Evolutionary conservation across 2,113 vertebrate genomes (phyloP), one percentile per base, ranked within the genome.

Genomic region (Albula goreensis): DNA sequence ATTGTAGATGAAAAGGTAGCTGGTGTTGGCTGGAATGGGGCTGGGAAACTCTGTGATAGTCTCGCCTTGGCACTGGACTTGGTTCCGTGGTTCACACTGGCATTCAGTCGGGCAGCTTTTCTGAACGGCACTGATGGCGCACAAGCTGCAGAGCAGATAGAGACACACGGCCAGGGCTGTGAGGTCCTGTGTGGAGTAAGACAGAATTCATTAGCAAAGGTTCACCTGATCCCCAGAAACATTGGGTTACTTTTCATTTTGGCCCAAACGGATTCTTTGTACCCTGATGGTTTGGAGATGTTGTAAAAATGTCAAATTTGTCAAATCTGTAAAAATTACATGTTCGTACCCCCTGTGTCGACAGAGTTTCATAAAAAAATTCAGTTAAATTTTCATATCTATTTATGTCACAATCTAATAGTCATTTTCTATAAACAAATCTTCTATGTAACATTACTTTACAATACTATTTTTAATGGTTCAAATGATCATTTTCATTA

Each of bases 101-200:
- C 95, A 96, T 56, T 86, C 82, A 31, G 84, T 12, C 0, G 94
- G 93, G 90, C 95, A 96, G 0, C 90, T 82, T 87, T 86, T 88
- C 53, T 88, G 87, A 84, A 85, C 89, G 74, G 74, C 41, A 0
- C 48, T 86, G 49, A 94, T 8, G 48, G 82, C 89, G 86, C 85
- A 91, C 9, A 94, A 83, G n/a, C 93, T 86, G 9, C 93, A 81
- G 7, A 95, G 84, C 41, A 91, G 25, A 5, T 13, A 87, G 81
- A 87, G 81, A 5, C 22, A 86, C 70, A 48, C 5, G 25, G 83
- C n/a, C 70, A 88, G 88, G 52, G 89, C 94, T 95, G 95, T 96
- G 83, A 31, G 88, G 79, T 52, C 78, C 90, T 92, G 91, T 19
- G 56, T 92, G 83, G 0, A 87, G 80, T 91, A 86, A 8, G 90